Evolutionary conservation across 2,888 invertebrate genomes (phyloP).

Genomic region (Hirtodrosophila confusa): DNA sequence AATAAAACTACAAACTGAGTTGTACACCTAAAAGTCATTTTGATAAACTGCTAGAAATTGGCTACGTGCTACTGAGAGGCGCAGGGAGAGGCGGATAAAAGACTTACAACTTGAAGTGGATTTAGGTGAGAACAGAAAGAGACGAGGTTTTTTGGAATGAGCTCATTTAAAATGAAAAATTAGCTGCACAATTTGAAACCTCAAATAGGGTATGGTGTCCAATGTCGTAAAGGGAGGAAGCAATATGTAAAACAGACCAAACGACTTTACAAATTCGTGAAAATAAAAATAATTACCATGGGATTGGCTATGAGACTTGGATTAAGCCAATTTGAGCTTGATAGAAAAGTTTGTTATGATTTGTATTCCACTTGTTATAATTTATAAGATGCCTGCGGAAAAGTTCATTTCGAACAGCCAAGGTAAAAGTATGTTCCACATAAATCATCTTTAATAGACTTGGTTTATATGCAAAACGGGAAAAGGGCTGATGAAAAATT

Average conservation of each 20-base stretch:
- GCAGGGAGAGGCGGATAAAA: slow-evolving; percentile 14
- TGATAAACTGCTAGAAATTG: slow-evolving; percentile 8
- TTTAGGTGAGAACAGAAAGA: slow-evolving; percentile 1
- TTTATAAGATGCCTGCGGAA: slow-evolving; percentile 14
- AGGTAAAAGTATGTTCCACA: slow-evolving; percentile 15
- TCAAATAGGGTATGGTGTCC: too few species aligned
- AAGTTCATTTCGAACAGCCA: slow-evolving; percentile 25
- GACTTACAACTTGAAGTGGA: neutral
- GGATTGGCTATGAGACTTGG: slow-evolving; percentile 5
- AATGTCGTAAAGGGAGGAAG: too few species aligned
- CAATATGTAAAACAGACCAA: too few species aligned
- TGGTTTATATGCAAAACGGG: slow-evolving; percentile 16
- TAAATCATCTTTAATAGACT: slow-evolving; percentile 49
- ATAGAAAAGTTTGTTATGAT: slow-evolving; percentile 23
- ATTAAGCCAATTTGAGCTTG: neutral
- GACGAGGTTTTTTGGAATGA: slow-evolving; percentile 1
- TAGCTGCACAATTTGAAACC: neutral
- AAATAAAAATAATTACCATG: neutral
- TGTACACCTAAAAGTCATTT: slow-evolving; percentile 18
- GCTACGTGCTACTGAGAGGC: slow-evolving; percentile 12
- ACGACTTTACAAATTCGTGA: neutral
- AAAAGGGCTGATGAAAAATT: slow-evolving; percentile 24
- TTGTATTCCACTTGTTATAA: slow-evolving; percentile 25
- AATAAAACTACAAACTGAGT: slow-evolving; percentile 41
- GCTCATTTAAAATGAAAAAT: slow-evolving; percentile 47